phyloP scores from a whole-genome alignment of 2,888 invertebrate genomes.

The Lepas anatifera region DNA sequence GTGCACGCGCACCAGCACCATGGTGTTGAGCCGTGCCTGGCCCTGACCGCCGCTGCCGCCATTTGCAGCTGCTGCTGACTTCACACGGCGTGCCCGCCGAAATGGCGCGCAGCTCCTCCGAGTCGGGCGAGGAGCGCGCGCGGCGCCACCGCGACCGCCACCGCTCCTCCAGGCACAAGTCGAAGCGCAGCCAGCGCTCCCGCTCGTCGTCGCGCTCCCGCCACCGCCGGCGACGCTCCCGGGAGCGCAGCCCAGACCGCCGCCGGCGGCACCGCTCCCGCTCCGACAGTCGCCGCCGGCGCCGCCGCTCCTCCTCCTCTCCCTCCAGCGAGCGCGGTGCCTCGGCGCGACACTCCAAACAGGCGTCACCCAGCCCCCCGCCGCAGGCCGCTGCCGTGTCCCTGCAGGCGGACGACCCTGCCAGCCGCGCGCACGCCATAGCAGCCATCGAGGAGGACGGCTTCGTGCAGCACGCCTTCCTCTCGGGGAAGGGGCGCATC shows the following conservation, averaged over 20 bases:
- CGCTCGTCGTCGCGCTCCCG: background rate
- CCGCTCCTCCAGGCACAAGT: background rate
- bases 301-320: background rate
- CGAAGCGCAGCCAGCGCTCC: background rate
- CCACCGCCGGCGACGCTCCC: background rate
- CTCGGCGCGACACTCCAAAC: background rate
- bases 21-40: too few relatives aligned
- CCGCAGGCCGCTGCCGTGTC: background rate
- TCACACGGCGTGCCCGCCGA: too few relatives aligned
- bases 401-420: background rate
- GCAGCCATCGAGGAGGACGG: background rate
- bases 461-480: slow-evolving; percentile 3
- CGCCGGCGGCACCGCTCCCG: background rate
- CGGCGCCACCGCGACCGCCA: background rate
- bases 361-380: background rate
- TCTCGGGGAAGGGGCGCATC: background rate
- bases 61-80: too few relatives aligned
- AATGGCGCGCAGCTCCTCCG: background rate
- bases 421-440: background rate
- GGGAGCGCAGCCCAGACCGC: background rate
- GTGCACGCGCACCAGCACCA: too few relatives aligned
- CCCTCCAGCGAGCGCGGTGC: background rate
- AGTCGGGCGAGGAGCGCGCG: background rate
- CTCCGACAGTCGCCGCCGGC: background rate
- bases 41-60: too few relatives aligned